Conservation (phyloP, 1,140 invertebrate genomes). For the Hyposmocoma kahamanoa region DNA sequence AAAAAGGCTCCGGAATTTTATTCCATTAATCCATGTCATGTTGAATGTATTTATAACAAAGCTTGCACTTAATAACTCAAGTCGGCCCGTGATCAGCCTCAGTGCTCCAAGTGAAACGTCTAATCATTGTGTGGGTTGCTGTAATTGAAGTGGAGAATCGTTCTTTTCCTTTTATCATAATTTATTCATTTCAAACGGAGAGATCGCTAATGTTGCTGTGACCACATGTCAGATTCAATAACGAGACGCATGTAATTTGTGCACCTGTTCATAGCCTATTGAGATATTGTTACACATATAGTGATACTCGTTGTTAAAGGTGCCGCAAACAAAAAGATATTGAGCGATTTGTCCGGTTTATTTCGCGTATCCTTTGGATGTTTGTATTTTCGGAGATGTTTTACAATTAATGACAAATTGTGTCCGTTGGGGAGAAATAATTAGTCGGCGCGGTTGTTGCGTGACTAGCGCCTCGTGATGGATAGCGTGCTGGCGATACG, state of each 20-base stretch:
- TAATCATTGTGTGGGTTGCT: conserved; percentile 64
- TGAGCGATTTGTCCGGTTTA: conserved; percentile 8
- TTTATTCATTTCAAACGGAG: conserved; percentile 58
- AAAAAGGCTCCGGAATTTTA: conserved; percentile 46
- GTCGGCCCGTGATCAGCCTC: conserved; percentile 29
- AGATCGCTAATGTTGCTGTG: conserved; percentile 62
- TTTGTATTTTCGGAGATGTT: conserved; percentile 18
- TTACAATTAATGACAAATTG: conserved; percentile 43
- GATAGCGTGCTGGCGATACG: conserved; percentile 52
- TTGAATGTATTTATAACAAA: conserved; percentile 64
- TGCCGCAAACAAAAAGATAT: background rate
- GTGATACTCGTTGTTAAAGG: background rate
- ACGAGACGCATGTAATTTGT: conserved; percentile 37
- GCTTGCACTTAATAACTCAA: conserved; percentile 59
- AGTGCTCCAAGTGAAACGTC: conserved; percentile 49
- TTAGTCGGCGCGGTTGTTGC: conserved; percentile 37
- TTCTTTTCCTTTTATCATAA: conserved; percentile 63
- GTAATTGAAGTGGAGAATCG: conserved; percentile 61
- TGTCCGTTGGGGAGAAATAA: conserved; percentile 35
- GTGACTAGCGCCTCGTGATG: conserved; percentile 46
- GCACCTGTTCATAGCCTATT: conserved; percentile 38
- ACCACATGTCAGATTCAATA: conserved; percentile 61
- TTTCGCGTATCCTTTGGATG: conserved; percentile 11
- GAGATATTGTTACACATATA: conserved; percentile 7
- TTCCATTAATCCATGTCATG: conserved; percentile 59